Conservation (phyloP, 1,140 invertebrate genomes). For the Popillia japonica region DNA sequence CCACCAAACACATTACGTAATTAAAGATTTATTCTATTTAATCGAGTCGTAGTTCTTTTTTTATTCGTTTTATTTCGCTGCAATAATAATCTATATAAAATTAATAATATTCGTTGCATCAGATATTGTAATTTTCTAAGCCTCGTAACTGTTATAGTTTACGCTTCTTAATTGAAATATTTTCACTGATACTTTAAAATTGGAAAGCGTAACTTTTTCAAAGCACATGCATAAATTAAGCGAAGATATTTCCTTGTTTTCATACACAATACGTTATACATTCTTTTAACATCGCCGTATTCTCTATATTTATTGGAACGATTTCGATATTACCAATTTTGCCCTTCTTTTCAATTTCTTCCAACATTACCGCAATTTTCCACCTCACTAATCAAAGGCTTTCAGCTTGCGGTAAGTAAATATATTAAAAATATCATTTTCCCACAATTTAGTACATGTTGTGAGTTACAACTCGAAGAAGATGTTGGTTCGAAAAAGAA, state of each 20-base stretch:
- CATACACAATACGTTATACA: conserved; percentile 48
- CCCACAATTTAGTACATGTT: conserved; percentile 54
- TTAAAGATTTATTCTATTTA: neutral
- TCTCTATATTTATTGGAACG: no score
- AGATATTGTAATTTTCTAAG: conserved; percentile 16
- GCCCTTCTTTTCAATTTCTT: conserved; percentile 1
- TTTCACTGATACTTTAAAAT: conserved; percentile 47
- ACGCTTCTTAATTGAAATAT: conserved; percentile 34
- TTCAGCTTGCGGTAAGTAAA: conserved; percentile 41
- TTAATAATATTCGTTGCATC: conserved; percentile 25
- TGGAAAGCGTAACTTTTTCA: conserved; percentile 55
- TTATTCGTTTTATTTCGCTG: neutral
- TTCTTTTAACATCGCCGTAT: no score
- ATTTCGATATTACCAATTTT: no score
- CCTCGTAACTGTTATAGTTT: conserved; percentile 12
- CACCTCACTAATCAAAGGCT: conserved; percentile 45
- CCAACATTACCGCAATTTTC: conserved; percentile 41
- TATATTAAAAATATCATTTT: conserved; percentile 49
- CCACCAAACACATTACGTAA: neutral
- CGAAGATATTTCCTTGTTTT: conserved; percentile 55
- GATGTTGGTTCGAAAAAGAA: neutral
- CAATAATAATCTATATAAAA: neutral
- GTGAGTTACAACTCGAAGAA: conserved; percentile 35
- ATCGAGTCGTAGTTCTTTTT: neutral
- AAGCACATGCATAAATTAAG: conserved; percentile 43